Percentiles rank a stretch among this genome's conserved stretches.
Evolutionary conservation across 1,140 invertebrate species (phyloP).

Genomic region (Camponotus floridanus): DNA sequence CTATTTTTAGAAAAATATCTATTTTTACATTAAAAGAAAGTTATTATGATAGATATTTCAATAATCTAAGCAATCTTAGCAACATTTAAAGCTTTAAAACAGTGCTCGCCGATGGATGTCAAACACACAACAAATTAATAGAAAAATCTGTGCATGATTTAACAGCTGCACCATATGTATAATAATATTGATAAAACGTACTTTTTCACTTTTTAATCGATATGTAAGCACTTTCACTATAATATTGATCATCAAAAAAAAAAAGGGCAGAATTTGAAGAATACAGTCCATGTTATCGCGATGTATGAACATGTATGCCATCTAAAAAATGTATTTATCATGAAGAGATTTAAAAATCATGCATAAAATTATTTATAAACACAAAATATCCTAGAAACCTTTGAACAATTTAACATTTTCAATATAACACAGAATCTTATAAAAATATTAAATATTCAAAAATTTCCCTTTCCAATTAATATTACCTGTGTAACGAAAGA

Average conservation of each 20-base stretch:
- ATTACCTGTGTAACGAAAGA: conserved; percentile 1
- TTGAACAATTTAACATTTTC: no score
- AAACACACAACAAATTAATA: no score
- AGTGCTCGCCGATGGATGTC: no score
- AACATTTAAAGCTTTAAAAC: no score
- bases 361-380: background rate
- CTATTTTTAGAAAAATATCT: no score
- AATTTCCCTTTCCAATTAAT: no score
- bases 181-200: background rate
- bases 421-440: background rate
- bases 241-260: background rate
- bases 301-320: background rate
- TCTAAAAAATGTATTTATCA: conserved; percentile 19
- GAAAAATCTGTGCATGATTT: no score
- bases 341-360: background rate
- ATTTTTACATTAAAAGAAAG: no score
- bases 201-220: conserved; percentile 3
- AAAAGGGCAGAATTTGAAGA: background rate
- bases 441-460: no score
- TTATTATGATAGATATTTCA: no score
- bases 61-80: no score
- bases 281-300: background rate
- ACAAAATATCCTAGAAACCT: background rate
- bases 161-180: no score
- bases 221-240: conserved; percentile 3